A percentile compares a stretch with the other conserved stretches of the same genome.
phyloP scores from a whole-genome alignment of 1,140 invertebrate genomes.

The Pseudachorutes palmiensis region DNA sequence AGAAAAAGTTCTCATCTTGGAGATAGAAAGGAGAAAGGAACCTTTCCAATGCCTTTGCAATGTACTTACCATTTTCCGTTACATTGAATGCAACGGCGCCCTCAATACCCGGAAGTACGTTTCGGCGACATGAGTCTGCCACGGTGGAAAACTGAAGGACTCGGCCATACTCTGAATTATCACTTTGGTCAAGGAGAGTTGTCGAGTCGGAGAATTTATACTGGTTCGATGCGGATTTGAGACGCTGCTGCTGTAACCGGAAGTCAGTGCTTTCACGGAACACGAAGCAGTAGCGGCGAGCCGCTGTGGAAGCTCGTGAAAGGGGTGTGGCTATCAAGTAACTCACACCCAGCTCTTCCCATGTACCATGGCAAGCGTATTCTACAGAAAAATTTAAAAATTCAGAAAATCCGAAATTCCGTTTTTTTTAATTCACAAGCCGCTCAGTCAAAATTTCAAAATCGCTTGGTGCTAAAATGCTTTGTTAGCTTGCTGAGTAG shows the following conservation, averaged over 20 bases:
- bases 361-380: conserved; percentile 75
- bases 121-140: conserved; percentile 35
- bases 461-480: not conserved
- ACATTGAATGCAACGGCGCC: conserved; percentile 37
- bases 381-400: conserved; percentile 42
- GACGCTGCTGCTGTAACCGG: conserved; percentile 4
- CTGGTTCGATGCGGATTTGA: conserved; percentile 4
- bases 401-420: not conserved
- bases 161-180: conserved; percentile 11
- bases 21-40: not conserved
- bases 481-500: not conserved
- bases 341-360: conserved; percentile 59
- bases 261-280: conserved; percentile 44
- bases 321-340: conserved; percentile 67
- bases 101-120: conserved; percentile 30
- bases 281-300: conserved; percentile 55
- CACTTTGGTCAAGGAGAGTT: not conserved
- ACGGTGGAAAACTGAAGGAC: conserved; percentile 37
- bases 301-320: conserved; percentile 48
- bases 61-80: conserved; percentile 33
- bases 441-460: not conserved
- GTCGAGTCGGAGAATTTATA: conserved; percentile 1
- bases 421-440: not conserved
- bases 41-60: not conserved
- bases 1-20: not conserved